Evolutionary conservation across 2,888 invertebrate genomes (phyloP).

Genomic region (Corythucha ciliata): DNA sequence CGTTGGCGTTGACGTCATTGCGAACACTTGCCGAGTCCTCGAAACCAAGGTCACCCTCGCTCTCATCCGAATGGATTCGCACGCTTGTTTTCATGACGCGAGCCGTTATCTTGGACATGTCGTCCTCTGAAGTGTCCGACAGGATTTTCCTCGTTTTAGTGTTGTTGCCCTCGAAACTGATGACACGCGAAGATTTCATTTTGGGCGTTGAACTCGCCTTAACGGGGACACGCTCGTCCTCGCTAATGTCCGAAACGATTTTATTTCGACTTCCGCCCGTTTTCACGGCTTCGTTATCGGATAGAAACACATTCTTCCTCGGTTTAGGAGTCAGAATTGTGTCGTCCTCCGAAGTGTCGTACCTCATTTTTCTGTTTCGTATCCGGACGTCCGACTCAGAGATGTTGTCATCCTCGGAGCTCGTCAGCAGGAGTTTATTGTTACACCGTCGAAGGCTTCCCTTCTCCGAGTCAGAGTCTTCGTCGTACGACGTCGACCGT

Average conservation of each 20-base stretch:
- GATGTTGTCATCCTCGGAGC: slow-evolving; percentile 50
- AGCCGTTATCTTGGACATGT: slow-evolving; percentile 27
- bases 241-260: slow-evolving; percentile 70
- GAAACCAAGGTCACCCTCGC: slow-evolving; percentile 47
- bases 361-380: slow-evolving; percentile 48
- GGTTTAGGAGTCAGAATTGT: slow-evolving; percentile 36
- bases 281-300: slow-evolving; percentile 24
- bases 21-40: slow-evolving; percentile 40
- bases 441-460: slow-evolving; percentile 45
- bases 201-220: slow-evolving; percentile 28
- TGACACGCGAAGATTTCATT: slow-evolving; percentile 28
- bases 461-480: slow-evolving; percentile 62
- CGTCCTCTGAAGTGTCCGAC: slow-evolving; percentile 35
- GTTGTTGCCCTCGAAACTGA: slow-evolving; percentile 28
- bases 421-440: slow-evolving; percentile 44
- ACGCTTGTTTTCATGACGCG: slow-evolving; percentile 30
- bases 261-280: too few species aligned
- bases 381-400: slow-evolving; percentile 35
- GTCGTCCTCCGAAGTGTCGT: slow-evolving; percentile 66
- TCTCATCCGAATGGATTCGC: slow-evolving; percentile 43
- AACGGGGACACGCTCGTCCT: slow-evolving; percentile 46
- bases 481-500: slow-evolving; percentile 78
- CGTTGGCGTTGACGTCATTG: slow-evolving; percentile 35
- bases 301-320: slow-evolving; percentile 16
- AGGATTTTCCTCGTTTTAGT: slow-evolving; percentile 32